These are phyloP conservation scores for Pristiophorus japonicus DNA, from an alignment of 2,113 vertebrate genomes.

Conservation along the genomic window DNA sequence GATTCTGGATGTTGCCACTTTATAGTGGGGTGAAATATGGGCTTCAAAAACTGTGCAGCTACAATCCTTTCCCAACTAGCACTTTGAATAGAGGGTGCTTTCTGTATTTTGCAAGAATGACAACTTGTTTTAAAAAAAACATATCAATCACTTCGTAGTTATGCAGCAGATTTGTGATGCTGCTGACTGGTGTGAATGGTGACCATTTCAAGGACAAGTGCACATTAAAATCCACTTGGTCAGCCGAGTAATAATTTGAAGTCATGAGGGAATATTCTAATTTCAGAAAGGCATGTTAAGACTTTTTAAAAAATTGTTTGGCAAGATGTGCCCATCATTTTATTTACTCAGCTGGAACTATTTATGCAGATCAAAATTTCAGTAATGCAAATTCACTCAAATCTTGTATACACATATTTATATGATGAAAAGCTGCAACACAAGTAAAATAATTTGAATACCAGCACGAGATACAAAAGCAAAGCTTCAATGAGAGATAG, in stretches of 20 bases:
- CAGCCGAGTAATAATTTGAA: neutral
- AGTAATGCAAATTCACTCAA: neutral
- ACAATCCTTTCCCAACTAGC: neutral
- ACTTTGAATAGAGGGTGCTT: neutral
- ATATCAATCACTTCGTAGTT: neutral
- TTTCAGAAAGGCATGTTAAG: neutral
- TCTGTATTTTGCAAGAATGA: neutral
- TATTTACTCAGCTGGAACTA: neutral
- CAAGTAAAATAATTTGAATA: neutral
- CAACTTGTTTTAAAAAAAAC: neutral
- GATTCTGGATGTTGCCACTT: neutral
- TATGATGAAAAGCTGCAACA: neutral
- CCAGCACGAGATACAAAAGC: neutral
- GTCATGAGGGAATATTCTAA: neutral
- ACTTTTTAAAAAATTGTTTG: neutral
- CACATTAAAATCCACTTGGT: neutral
- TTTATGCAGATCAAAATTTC: neutral
- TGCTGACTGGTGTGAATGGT: neutral
- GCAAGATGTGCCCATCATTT: neutral
- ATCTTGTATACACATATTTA: neutral
- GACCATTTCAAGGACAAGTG: neutral
- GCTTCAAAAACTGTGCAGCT: neutral
- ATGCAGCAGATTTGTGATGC: neutral
- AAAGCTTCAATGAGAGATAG: neutral
- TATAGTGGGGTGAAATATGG: neutral